Conservation (phyloP, 2,888 invertebrate genomes). For the Chymomyza caudatula region DNA sequence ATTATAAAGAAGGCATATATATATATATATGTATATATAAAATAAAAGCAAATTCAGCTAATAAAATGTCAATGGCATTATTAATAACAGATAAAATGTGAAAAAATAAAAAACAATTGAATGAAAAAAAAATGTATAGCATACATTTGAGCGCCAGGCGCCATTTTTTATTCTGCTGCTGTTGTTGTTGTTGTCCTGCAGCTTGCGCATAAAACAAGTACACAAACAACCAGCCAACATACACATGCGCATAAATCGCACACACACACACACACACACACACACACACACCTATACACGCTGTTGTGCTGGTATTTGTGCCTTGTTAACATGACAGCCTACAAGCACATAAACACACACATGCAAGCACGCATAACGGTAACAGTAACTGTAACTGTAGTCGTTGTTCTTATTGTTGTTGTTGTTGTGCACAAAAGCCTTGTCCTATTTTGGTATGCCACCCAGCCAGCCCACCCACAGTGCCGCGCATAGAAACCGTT, state of each 20-base stretch:
- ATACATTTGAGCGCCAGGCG: constrained; percentile 51
- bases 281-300: constrained; percentile 16
- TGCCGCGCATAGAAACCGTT: not conserved
- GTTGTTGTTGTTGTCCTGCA: constrained; percentile 40
- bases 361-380: no score
- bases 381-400: not conserved
- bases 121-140: constrained; percentile 30
- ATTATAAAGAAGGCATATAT: constrained; percentile 1
- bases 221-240: constrained; percentile 39
- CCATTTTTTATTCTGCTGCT: constrained; percentile 30
- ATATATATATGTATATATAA: no score
- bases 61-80: constrained; percentile 55
- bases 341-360: no score
- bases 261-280: constrained; percentile 17
- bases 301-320: constrained; percentile 43
- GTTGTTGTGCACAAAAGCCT: constrained; percentile 2
- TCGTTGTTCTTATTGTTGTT: constrained; percentile 7
- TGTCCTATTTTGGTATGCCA: constrained; percentile 8
- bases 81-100: constrained; percentile 50
- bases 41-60: constrained; percentile 36
- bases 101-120: constrained; percentile 24
- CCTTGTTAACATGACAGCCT: constrained; percentile 72
- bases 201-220: constrained; percentile 56
- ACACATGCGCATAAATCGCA: constrained; percentile 7
- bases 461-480: constrained; percentile 3